Evolutionary conservation across 2,888 invertebrate genomes (phyloP).

Genomic region (Leptogaster cylindrica): DNA sequence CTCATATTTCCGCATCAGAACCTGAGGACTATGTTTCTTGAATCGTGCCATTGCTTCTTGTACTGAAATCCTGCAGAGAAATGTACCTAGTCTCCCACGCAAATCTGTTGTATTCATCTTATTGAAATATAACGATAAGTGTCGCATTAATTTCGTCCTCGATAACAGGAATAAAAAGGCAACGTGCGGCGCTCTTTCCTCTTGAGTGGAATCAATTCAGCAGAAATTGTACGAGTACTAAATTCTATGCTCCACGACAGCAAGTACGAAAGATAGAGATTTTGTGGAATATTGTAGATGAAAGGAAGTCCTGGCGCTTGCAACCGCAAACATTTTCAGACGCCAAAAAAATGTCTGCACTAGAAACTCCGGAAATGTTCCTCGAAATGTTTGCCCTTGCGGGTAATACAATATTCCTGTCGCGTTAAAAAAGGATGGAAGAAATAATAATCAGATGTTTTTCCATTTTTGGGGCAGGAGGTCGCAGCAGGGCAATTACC

Average conservation of each 20-base stretch:
- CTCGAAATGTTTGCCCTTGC: background rate
- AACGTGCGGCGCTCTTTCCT: background rate
- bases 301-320: conserved; percentile 1
- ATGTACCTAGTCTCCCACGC: too few relatives aligned
- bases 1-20: too few relatives aligned
- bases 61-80: too few relatives aligned
- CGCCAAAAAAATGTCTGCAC: conserved; percentile 1
- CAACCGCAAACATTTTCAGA: conserved; percentile 15
- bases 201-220: background rate
- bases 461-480: too few relatives aligned
- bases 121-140: background rate
- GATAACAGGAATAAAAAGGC: background rate
- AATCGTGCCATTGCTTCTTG: too few relatives aligned
- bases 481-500: too few relatives aligned
- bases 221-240: background rate
- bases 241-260: background rate
- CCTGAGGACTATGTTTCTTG: too few relatives aligned
- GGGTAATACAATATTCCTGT: conserved; percentile 1
- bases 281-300: background rate
- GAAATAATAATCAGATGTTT: background rate
- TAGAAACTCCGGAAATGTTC: conserved; percentile 3
- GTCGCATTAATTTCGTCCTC: background rate
- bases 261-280: background rate
- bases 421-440: background rate
- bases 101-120: background rate